Evolutionary conservation across 2,113 vertebrate genomes (phyloP), one percentile per base, ranked within the genome.

Genomic region (Halcyon senegalensis): DNA sequence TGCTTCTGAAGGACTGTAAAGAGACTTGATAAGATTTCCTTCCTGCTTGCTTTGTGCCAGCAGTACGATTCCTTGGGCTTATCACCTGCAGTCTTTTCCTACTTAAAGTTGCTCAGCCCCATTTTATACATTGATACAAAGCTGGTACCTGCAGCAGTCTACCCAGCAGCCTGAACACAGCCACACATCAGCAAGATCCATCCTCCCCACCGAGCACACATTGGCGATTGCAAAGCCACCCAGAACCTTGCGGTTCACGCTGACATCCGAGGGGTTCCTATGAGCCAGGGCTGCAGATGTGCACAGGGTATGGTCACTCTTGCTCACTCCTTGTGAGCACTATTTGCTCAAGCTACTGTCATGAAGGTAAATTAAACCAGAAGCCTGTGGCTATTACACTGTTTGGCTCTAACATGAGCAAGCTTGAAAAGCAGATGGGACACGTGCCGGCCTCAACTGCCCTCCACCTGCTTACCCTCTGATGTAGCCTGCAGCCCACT

Each of bases 261-360:
- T 4, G n/a, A 23, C 9, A 20, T 58, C 60, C 9, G 10, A 35
- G 17, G 24, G 7, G 8, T 55, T 37, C n/a, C 41, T 4, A 13
- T 5, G 0, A 37, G 18, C 19, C 44, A 16, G 39, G 13, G 18
- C 4, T 64, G 16, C 30, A 21, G 39, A 48, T 0, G 0, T 7
- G 5, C 9, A 0, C 0, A 7, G 18, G 14, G 9, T 53, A 27
- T 19, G 7, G n/a, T 33, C 74, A 21, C 51, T 70, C 39, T 6
- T 18, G 10, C 18, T 77, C 44, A 11, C 12, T 6, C 30, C 48
- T 6, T 0, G 3, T 2, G 6, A 75, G 27, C 2, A 0, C 37
- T 31, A 1, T 39, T 64, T 44, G 39, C 64, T 75, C 13, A 43
- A 68, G 30, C 35, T 63, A 13, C 51, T 31, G 35, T 44, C 75